Evolutionary conservation across 2,797 vertebrate species (phyloP), one percentile per base, ranked within the genome.

Genomic region (Gallinago solitaria): DNA sequence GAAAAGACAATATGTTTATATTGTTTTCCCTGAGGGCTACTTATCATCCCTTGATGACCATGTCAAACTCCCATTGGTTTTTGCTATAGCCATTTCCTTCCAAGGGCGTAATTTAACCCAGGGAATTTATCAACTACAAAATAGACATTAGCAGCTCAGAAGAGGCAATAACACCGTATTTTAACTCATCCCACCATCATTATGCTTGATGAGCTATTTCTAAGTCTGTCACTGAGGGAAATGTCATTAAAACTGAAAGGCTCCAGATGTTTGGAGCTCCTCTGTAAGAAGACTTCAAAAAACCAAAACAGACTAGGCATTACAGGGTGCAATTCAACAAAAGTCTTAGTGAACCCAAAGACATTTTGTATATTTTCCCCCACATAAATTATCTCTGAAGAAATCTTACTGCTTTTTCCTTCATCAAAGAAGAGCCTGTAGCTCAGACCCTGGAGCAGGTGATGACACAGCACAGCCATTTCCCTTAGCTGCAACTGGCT

Each of bases 61-160:
- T 63, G 50, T 81, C 82, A 89, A 83, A 48, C 61, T 91, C 65
- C 14, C 35, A 33, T 65, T 83, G 37, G 3, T 77, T 80, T 93
- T 68, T 88, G 33, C 4, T 16, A 69, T 53, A 88, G n/a, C 50
- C 50, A n/a, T 91, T 95, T 92, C 69, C 73, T 81, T 73, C 30
- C 65, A 81, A 95, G 69, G 28, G 4, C 78, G 12, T 64, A 87
- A 91, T 96, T 88, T 86, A 85, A n/a, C 65, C 39, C 54, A 81
- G 69, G 43, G 82, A 87, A 86, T 95, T 89, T 81, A 65, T 91
- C 71, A 89, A 57, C 50, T 76, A 57, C 78, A 96, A 95, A 94
- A 83, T 73, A 87, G 87, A 59, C 65, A 54, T 50, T 74, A 87
- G 39, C 27, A 91, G 43, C 73, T 83, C 50, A 89, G 71, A 91